Base-by-base conservation (phyloP, 1,140 invertebrate species). In the Pachypeltis micranthus region DNA sequence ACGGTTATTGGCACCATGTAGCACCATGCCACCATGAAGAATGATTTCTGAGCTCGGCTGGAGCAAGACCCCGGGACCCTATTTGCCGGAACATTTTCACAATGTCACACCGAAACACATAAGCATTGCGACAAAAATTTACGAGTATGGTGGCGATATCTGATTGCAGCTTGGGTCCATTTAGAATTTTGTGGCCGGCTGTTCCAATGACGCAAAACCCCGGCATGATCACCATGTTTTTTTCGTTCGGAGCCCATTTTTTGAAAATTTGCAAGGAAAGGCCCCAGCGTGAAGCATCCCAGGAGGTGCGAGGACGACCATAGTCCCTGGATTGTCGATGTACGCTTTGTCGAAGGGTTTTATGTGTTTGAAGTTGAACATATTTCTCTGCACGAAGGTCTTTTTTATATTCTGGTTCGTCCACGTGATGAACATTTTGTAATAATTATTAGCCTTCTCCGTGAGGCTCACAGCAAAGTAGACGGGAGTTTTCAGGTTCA, bases 291-390 rank as follows among this genome's bases (percentile, higher is more conserved):
- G 96, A 61, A 99, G 80, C 97, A 99, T 99, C 55, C 97, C 96
- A 2, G 96, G 96, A 0, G 97, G 98, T 1, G 97, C 96, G 80
- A 99, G 99, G 0, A 99, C 96, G 27, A 99, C 96, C 96, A 99
- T 99, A 0, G 97, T 89, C 10, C 96, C 96, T 3, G 96, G 94
- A 78, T 96, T 96, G 69, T 99, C 96, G 63, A 96, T 95, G 73
- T 90, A 98, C 0, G 86, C 81, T 72, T 94, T 88, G 73, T 99
- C 96, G 79, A 98, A 98, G 27, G 96, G 90, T 76, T 96, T 96
- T 58, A 99, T 99, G 70, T 99, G 96, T 74, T 98, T 98, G 71
- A 98, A 99, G 73, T 99, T 96, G 80, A 99, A 99, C 96, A 99
- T 99, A 73, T 99, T 99, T 68, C 96, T 81, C 70, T 98, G 91